Conservation (phyloP, 2,888 invertebrate species). For the Aleiodes alternator region DNA sequence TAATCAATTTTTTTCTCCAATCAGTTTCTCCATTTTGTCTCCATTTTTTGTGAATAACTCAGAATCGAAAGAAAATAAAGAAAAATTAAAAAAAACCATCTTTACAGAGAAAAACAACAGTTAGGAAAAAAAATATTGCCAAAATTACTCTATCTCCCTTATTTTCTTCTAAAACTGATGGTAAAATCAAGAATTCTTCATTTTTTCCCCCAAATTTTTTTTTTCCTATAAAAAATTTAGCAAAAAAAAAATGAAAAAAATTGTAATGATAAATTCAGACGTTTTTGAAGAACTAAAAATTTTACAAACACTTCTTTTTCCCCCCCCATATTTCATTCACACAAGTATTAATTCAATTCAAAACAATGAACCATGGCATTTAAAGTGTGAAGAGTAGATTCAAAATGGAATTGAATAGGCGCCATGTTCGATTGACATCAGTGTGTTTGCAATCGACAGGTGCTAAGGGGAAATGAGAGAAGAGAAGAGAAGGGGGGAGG, state of each 20-base stretch:
- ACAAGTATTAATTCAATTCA: constrained; percentile 24
- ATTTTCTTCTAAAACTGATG: too few species aligned
- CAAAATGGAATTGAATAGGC: constrained; percentile 47
- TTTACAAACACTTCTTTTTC: not conserved
- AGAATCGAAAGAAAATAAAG: too few species aligned
- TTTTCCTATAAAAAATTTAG: not conserved
- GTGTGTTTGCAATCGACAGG: constrained; percentile 70
- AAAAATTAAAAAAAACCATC: too few species aligned
- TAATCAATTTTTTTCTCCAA: too few species aligned
- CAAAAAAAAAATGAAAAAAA: not conserved
- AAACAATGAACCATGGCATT: constrained; percentile 1
- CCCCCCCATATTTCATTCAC: not conserved
- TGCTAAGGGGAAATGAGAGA: constrained; percentile 54
- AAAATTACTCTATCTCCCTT: too few species aligned
- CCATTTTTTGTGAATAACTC: too few species aligned
- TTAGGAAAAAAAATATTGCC: too few species aligned
- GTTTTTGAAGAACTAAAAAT: too few species aligned
- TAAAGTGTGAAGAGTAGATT: not conserved
- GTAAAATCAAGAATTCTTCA: too few species aligned
- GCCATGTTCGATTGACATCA: constrained; percentile 52
- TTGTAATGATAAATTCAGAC: too few species aligned
- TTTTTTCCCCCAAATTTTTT: not conserved
- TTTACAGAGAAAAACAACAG: too few species aligned
- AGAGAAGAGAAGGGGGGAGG: constrained; percentile 52
- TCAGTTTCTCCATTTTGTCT: too few species aligned